Percentiles rank a stretch among this genome's conserved stretches.
Evolutionary conservation across 2,797 vertebrate species (phyloP).

Genomic region (Typhlichthys eigenmanni): DNA sequence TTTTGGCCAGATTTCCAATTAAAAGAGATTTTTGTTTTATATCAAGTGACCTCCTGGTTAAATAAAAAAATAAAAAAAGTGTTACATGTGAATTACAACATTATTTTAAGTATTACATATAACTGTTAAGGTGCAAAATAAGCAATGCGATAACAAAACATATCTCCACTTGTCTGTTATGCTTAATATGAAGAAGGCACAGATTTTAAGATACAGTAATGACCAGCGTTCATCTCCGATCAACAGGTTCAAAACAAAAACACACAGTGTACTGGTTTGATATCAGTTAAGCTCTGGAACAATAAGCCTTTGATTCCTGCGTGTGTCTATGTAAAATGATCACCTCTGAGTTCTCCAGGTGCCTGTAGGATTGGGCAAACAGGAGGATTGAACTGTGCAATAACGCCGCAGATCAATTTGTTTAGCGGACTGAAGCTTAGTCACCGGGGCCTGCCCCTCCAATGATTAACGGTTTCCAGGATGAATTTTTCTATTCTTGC

Average conservation of each 20-base stretch:
- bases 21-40: too few species aligned
- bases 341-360: conserved; percentile 54
- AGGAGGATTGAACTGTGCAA: conserved; percentile 62
- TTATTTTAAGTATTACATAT: background rate
- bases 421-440: conserved; percentile 63
- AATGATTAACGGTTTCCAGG: conserved; percentile 72
- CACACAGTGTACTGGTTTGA: too few species aligned
- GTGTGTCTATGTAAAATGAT: conserved; percentile 52
- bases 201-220: too few species aligned
- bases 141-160: too few species aligned
- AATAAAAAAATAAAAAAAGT: too few species aligned
- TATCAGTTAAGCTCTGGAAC: conserved; percentile 12
- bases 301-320: conserved; percentile 41
- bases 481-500: conserved; percentile 73
- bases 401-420: conserved; percentile 69
- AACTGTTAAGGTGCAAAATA: background rate
- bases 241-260: conserved; percentile 16
- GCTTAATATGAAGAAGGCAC: too few species aligned
- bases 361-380: conserved; percentile 33
- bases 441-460: conserved; percentile 57
- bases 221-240: too few species aligned
- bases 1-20: too few species aligned
- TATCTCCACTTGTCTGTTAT: too few species aligned
- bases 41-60: too few species aligned
- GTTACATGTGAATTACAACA: conserved; percentile 7